A percentile compares a stretch with the other conserved stretches of the same genome.
phyloP scores from a whole-genome alignment of 1,140 invertebrate genomes.

The Cydia pomonella region DNA sequence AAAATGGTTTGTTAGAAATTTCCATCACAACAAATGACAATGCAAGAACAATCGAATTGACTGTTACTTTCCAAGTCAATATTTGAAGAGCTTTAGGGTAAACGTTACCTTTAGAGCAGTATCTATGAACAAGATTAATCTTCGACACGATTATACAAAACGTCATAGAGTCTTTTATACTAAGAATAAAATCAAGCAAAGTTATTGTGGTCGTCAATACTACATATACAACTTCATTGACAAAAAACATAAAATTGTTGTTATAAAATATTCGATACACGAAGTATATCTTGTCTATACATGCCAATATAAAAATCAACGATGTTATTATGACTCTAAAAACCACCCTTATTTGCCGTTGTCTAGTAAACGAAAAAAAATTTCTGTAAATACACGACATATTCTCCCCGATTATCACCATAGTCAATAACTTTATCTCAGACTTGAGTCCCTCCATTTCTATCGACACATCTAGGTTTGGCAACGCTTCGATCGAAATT shows the following conservation, averaged over 20 bases:
- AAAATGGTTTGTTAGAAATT: background rate
- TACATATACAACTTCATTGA: background rate
- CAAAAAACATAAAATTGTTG: background rate
- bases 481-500: background rate
- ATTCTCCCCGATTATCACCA: background rate
- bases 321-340: background rate
- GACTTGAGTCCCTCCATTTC: background rate
- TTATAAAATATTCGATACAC: background rate
- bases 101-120: background rate
- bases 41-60: background rate
- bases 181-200: background rate
- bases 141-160: background rate
- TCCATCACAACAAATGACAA: background rate
- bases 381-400: background rate
- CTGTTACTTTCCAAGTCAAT: background rate
- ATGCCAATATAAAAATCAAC: background rate
- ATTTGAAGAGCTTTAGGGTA: background rate
- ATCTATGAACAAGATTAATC: background rate
- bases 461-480: background rate
- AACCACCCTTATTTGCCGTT: background rate
- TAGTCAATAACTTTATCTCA: slow-evolving; percentile 3
- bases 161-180: background rate
- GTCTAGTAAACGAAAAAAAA: background rate
- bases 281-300: background rate
- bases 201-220: background rate